Conservation (phyloP, 2,888 invertebrate genomes). For the Ormia ochracea region DNA sequence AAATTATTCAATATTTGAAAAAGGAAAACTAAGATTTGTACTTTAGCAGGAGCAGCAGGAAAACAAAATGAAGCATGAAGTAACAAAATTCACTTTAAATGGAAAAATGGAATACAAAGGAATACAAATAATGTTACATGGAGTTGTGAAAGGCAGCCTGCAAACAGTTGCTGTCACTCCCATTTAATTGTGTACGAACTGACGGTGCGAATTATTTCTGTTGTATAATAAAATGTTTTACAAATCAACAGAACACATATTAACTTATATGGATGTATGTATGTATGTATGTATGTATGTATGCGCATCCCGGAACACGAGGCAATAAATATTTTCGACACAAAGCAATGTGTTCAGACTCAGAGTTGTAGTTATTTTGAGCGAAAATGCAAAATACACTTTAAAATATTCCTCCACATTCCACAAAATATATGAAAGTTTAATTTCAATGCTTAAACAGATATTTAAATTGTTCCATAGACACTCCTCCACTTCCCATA, state of each 20-base stretch:
- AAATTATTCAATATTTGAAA: slow-evolving; percentile 13
- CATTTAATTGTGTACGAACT: slow-evolving; percentile 71
- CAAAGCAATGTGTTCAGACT: neutral
- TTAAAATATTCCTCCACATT: neutral
- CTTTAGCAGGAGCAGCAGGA: neutral
- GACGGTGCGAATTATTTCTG: slow-evolving; percentile 71
- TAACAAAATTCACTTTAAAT: slow-evolving; percentile 3
- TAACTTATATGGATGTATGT: too few species aligned
- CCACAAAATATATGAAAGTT: neutral
- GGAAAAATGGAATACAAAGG: slow-evolving; percentile 16
- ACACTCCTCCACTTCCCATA: too few species aligned
- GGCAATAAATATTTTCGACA: neutral
- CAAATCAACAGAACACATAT: slow-evolving; percentile 42
- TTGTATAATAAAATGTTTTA: slow-evolving; percentile 53
- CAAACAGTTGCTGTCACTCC: slow-evolving; percentile 63
- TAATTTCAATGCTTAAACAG: too few species aligned
- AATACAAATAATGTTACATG: slow-evolving; percentile 6
- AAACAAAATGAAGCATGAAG: neutral
- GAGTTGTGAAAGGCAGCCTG: slow-evolving; percentile 44
- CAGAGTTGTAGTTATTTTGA: neutral
- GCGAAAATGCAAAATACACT: neutral
- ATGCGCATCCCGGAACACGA: neutral
- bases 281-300: too few species aligned
- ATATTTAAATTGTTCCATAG: too few species aligned
- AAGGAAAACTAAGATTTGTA: neutral